A percentile compares a stretch with the other conserved stretches of the same genome.
phyloP scores from a whole-genome alignment of 64 coral and sea anemone species.

The Actinia equina region DNA sequence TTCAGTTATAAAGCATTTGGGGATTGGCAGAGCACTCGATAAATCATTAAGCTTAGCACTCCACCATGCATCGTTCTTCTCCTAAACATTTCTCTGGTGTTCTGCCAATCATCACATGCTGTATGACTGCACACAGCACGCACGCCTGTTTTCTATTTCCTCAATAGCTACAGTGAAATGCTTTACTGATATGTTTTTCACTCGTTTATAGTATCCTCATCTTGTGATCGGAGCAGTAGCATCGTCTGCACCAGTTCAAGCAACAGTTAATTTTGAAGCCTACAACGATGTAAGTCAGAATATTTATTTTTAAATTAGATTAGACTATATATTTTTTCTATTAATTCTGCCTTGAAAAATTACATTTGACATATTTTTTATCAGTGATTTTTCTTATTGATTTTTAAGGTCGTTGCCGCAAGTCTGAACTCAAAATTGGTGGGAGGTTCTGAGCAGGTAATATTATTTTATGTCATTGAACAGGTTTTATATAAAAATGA shows the following conservation, averaged over 20 bases:
- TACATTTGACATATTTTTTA: not conserved
- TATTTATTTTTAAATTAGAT: no score
- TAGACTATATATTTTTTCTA: no score
- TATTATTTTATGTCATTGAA: not conserved
- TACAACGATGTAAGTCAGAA: constrained; percentile 63
- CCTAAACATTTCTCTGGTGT: no score
- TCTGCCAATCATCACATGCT: no score
- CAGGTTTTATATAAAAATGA: not conserved
- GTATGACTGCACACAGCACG: no score
- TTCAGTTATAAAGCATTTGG: no score
- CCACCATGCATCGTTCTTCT: no score
- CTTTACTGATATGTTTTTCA: not conserved
- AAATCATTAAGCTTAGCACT: no score
- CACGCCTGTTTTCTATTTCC: no score
- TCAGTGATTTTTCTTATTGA: not conserved
- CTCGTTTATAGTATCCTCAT: constrained; percentile 67
- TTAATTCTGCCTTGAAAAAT: not conserved
- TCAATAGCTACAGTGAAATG: no score
- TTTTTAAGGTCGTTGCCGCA: constrained; percentile 54
- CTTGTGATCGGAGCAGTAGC: constrained; percentile 75
- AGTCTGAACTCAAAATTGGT: constrained; percentile 57
- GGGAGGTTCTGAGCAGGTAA: constrained; percentile 70
- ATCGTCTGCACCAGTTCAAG: constrained; percentile 80
- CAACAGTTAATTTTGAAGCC: constrained; percentile 68
- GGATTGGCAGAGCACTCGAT: no score